Conservation (phyloP, 2,797 vertebrate species). For the Labeo calbasu region DNA sequence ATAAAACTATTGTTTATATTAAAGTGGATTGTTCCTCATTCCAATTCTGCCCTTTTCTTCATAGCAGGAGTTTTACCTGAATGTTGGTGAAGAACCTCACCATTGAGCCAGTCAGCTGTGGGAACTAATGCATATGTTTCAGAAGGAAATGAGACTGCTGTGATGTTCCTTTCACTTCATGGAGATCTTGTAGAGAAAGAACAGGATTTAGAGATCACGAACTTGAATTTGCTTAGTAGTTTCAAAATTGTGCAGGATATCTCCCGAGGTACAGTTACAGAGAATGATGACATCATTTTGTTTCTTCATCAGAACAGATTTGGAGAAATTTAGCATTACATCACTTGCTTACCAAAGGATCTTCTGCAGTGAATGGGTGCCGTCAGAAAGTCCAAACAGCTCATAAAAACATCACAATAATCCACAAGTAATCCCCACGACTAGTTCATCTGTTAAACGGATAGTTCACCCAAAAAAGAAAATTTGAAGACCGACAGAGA, state of each 20-base stretch:
- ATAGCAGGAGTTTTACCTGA: neutral
- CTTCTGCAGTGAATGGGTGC: too few relatives aligned
- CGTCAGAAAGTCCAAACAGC: too few relatives aligned
- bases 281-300: neutral
- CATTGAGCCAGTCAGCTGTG: neutral
- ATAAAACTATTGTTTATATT: neutral
- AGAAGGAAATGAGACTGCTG: neutral
- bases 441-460: too few relatives aligned
- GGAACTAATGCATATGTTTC: constrained; percentile 6
- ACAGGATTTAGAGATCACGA: neutral
- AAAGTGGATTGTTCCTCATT: neutral
- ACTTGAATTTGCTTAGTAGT: neutral
- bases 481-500: too few relatives aligned
- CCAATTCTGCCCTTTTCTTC: neutral
- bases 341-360: too few relatives aligned
- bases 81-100: neutral
- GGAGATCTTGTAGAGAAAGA: neutral
- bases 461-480: too few relatives aligned
- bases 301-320: too few relatives aligned
- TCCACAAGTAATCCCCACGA: too few relatives aligned
- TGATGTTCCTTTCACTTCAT: neutral
- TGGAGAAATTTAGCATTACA: too few relatives aligned
- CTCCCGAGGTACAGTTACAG: neutral
- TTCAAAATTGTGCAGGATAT: neutral
- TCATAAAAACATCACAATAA: too few relatives aligned